A percentile compares a stretch with the other conserved stretches of the same genome.
Evolutionary conservation across 35 echinoderm and acorn worm species (phyloP).

Genomic region (Heliocidaris tuberculata): DNA sequence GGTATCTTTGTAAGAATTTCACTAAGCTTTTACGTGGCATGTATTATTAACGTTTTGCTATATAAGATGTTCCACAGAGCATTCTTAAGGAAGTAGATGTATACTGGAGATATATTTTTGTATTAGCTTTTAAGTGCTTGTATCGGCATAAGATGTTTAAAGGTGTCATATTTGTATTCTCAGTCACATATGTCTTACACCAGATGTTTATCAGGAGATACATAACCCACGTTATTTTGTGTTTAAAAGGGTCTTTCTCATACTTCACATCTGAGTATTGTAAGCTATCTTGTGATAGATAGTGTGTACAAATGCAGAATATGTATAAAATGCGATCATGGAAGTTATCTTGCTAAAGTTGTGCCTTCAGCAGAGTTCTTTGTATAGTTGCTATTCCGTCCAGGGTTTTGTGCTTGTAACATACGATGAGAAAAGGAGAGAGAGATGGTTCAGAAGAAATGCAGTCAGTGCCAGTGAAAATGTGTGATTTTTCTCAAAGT

Average conservation of each 20-base stretch:
- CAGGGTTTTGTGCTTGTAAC: not conserved
- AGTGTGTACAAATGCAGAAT: not conserved
- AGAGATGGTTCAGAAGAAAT: not conserved
- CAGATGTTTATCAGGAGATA: not conserved
- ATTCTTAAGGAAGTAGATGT: not conserved
- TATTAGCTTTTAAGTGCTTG: not conserved
- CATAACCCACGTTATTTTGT: not conserved
- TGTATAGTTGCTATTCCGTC: not conserved
- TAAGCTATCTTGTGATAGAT: not conserved
- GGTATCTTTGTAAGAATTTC: not conserved
- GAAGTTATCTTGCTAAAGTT: not conserved
- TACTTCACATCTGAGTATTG: not conserved
- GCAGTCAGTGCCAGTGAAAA: not conserved
- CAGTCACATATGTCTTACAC: not conserved
- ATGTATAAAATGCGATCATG: not conserved
- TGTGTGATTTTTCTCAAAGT: not conserved
- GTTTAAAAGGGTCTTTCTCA: not conserved
- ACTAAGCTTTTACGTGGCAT: too few relatives aligned
- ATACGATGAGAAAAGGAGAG: not conserved
- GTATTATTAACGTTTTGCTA: too few relatives aligned
- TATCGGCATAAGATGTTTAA: not conserved
- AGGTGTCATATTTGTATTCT: not conserved
- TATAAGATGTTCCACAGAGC: not conserved
- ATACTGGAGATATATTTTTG: conserved; percentile 17
- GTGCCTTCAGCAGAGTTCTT: not conserved